Percentiles rank a stretch among this genome's conserved stretches.
phyloP scores from a whole-genome alignment of 2,797 vertebrate genomes.

The Graptemys geographica region DNA sequence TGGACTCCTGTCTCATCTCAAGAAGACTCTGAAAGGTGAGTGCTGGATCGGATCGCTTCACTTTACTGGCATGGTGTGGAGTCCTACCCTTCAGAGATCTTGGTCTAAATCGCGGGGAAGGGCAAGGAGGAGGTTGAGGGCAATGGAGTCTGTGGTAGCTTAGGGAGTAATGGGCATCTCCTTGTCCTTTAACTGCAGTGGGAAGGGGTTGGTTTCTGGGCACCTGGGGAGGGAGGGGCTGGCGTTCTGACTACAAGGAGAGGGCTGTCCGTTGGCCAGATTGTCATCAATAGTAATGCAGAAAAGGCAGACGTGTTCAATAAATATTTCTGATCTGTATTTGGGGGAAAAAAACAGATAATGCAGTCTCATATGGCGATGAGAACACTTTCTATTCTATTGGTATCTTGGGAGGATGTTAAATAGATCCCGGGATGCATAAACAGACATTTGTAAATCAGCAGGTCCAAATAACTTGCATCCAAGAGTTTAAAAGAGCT shows the following conservation, averaged over 20 bases:
- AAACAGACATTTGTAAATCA: neutral
- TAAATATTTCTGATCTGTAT: neutral
- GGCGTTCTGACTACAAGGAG: too few relatives aligned
- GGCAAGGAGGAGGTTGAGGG: neutral
- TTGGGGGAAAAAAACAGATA: too few relatives aligned
- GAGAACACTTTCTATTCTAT: neutral
- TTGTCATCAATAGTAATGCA: too few relatives aligned
- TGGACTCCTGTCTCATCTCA: constrained; percentile 95
- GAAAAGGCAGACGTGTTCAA: too few relatives aligned
- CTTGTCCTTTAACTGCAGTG: too few relatives aligned
- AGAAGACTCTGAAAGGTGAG: constrained; percentile 96
- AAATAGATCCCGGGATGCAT: neutral
- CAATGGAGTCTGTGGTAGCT: neutral
- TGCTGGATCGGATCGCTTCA: neutral
- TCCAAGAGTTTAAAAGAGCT: neutral
- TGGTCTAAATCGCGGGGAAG: neutral
- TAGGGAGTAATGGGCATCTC: neutral
- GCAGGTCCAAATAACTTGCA: neutral
- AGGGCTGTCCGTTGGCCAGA: too few relatives aligned
- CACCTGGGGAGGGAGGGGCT: too few relatives aligned
- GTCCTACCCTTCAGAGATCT: neutral
- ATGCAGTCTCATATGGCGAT: too few relatives aligned
- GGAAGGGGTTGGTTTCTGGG: too few relatives aligned
- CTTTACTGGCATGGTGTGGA: neutral
- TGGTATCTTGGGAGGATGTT: neutral